A percentile compares a stretch with the other conserved stretches of the same genome.
Conservation (phyloP, 1,140 invertebrate species). For the Oscheius sp. region DNA sequence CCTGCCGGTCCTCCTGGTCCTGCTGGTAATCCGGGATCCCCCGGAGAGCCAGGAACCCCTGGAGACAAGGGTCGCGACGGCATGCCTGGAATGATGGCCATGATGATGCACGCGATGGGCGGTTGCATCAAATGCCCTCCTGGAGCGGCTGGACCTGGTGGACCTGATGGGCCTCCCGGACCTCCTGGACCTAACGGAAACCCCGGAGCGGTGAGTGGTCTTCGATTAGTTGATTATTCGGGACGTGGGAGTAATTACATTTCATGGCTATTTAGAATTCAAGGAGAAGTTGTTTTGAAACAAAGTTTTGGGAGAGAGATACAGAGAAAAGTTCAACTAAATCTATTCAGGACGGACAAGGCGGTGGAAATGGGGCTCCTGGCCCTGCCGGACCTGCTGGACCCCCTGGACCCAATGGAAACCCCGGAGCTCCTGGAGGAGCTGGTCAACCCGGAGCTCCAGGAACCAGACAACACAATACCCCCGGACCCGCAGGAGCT, state of each 20-base stretch:
- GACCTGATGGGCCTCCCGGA: constrained; percentile 30
- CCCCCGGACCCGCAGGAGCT: constrained; percentile 23
- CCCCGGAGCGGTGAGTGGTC: no score
- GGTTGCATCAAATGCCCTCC: constrained; percentile 33
- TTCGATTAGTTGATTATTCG: no score
- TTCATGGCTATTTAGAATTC: no score
- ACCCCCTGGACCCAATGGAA: constrained; percentile 49
- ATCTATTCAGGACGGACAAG: constrained; percentile 45
- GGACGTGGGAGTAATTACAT: no score
- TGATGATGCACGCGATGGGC: neutral
- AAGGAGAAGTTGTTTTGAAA: no score
- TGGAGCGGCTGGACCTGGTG: constrained; percentile 35
- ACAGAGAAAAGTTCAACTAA: no score
- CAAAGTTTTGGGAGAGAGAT: no score
- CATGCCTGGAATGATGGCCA: constrained; percentile 1
- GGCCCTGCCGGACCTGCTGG: constrained; percentile 55
- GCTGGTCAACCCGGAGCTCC: constrained; percentile 36
- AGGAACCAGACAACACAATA: constrained; percentile 31
- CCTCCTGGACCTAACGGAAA: constrained; percentile 21
- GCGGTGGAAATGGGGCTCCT: constrained; percentile 53
- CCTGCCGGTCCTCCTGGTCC: constrained; percentile 56
- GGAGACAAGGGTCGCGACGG: constrained; percentile 23
- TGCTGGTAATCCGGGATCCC: constrained; percentile 48
- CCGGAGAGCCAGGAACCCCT: constrained; percentile 21
- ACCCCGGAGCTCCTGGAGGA: constrained; percentile 41